Evolutionary conservation across 2,888 invertebrate genomes (phyloP), one percentile per base, ranked within the genome.

Genomic region (Poecilus cupreus): DNA sequence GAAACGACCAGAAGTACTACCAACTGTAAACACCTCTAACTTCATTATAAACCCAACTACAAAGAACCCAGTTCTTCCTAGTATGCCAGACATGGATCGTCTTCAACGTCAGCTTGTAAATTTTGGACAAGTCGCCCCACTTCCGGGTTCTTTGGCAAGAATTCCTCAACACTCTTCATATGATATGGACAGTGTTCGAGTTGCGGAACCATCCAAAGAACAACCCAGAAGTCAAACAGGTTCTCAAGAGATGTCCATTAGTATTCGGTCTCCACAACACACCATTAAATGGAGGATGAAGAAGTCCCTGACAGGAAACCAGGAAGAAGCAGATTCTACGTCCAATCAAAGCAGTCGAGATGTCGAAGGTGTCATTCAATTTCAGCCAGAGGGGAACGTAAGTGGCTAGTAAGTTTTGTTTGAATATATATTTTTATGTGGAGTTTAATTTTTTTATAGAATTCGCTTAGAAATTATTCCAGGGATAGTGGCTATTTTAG

Each of bases 401-500:
- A 49, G 49, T 49, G 8, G 8, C 1, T 32, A 49, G 18, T 49
- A 37, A 39, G 32, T 32, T 2, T 16, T 16, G 6, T 39, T 37
- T 18, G 20, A 18, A 18, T 13, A 37, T 5, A 32, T 16, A 37
- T 6, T 37, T 13, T 0, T 49, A 46, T n/a, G 1, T 2, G 5
- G 4, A 32, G 32, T 68, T 4, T 39, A 43, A 46, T 39, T 16
- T 16, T 20, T n/a, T 57, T 57, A 20, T 43, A 43, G 24, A 46
- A 20, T 3, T 1, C 43, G 22, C n/a, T 49, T 5, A 43, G 74
- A 51, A 74, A 26, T 51, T 13, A 16, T 16, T 51, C 49, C 13
- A 11, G 49, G 11, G 74, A 74, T 24, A 74, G 74, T 51, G 74
- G 74, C 0, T 74, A 74, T 74, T 51, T 32, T 10, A 74, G 74